phyloP scores from a whole-genome alignment of 1,140 invertebrate genomes.

The Reticulitermes speratus region DNA sequence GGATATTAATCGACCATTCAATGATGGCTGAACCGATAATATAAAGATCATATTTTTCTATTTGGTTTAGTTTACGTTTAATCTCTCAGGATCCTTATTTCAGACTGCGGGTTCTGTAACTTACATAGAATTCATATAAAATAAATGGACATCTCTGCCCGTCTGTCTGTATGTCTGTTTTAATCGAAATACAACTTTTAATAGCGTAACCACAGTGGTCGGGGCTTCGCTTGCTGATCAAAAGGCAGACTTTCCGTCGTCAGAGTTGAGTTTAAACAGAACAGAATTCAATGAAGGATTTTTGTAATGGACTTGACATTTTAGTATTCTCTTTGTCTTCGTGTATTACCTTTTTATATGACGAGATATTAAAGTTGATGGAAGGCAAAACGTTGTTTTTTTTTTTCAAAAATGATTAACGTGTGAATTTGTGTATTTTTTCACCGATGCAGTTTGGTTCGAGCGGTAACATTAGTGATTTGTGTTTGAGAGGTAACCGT shows the following conservation, averaged over 20 bases:
- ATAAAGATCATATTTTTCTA: neutral
- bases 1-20: neutral
- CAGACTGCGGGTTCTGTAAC: neutral
- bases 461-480: too few species aligned
- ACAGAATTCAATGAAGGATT: constrained; percentile 8
- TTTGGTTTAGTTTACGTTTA: neutral
- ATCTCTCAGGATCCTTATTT: neutral
- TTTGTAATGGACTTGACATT: neutral
- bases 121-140: neutral
- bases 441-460: too few species aligned
- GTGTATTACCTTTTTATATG: neutral
- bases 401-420: too few species aligned
- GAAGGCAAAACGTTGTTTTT: neutral
- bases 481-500: too few species aligned
- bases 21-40: neutral
- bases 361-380: neutral
- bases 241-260: neutral
- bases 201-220: neutral
- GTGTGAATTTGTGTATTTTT: too few species aligned
- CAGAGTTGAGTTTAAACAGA: neutral
- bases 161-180: neutral
- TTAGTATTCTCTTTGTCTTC: neutral
- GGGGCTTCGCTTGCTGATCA: neutral
- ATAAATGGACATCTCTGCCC: neutral
- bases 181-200: constrained; percentile 7